These are phyloP conservation scores for Phenacoccus solenopsis DNA, from an alignment of 1,140 invertebrate genomes.

Conservation along the genomic window DNA sequence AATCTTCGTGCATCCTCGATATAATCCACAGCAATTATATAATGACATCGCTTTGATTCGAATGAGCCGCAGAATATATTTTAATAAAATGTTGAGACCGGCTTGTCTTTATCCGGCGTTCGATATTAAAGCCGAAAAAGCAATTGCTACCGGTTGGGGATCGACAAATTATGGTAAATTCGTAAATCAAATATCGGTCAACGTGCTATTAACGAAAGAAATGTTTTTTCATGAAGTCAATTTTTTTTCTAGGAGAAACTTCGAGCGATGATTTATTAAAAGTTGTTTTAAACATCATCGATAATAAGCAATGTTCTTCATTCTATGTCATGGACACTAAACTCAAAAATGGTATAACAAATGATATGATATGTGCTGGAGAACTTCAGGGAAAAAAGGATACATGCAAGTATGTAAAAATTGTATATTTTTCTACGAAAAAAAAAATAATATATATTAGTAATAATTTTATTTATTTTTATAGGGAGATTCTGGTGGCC, in stretches of 20 bases:
- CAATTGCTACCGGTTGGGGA: too few relatives aligned
- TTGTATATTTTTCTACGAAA: too few relatives aligned
- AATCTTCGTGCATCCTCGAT: constrained; percentile 36
- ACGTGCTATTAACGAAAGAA: too few relatives aligned
- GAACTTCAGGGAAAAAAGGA: constrained; percentile 50
- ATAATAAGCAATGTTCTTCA: constrained; percentile 27
- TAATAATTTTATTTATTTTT: too few relatives aligned
- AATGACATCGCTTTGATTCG: constrained; percentile 49
- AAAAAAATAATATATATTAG: too few relatives aligned
- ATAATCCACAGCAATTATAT: constrained; percentile 35
- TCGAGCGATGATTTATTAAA: constrained; percentile 26
- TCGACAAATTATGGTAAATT: too few relatives aligned
- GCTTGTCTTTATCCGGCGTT: too few relatives aligned
- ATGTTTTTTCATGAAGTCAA: too few relatives aligned
- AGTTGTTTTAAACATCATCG: constrained; percentile 25
- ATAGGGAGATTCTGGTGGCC: constrained; percentile 52
- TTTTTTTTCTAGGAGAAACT: constrained; percentile 18
- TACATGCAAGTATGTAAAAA: constrained; percentile 51
- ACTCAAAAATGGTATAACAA: constrained; percentile 39
- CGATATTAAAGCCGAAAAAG: too few relatives aligned
- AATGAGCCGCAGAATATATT: constrained; percentile 34
- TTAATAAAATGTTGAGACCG: too few relatives aligned
- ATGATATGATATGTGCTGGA: constrained; percentile 58
- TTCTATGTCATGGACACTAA: constrained; percentile 29
- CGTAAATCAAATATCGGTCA: background rate